Base-by-base conservation (phyloP, 2,888 invertebrate species). In the Ceraclea dissimilis region DNA sequence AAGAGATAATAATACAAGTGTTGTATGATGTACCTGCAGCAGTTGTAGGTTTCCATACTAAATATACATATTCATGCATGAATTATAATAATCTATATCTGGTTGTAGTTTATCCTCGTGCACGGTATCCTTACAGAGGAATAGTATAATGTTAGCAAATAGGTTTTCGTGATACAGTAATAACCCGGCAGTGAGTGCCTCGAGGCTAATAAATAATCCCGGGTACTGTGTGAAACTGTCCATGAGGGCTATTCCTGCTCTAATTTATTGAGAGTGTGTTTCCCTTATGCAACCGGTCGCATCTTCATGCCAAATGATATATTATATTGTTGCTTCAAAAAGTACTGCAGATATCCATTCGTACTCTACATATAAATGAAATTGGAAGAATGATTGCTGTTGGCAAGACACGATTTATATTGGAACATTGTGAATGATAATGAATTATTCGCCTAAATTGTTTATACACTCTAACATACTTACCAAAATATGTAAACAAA, bases 121-220 rank as follows among this genome's bases (percentile, higher is more conserved):
- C 39, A 39, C 19, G 46, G 46, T 43, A 13, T 43, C 43, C 43
- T 13, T 43, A 43, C 18, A 19, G 8, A n/a, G 49, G n/a, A 49
- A 51, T 26, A n/a, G n/a, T n/a, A n/a, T n/a, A 52, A 60, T 56
- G 61, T 59, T 59, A 61, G 61, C 61, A 59, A 61, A 61, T 61
- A 58, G 61, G 61, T 57, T 57, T 54, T 59, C 61, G 61, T 61
- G 61, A 61, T 59, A 52, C 49, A 39, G 61, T 59, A 61, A 61
- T 61, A 59, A 49, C 54, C 56, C 54, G 43, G 52, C 47, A 56
- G 57, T 56, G 52, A 58, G 56, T 50, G 60, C 57, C 59, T 52
- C 57, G 49, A 54, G 54, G 33, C 51, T 52, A 56, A 59, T 61
- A 61, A 61, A 61, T 61, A 55, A 56, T 43, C 39, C 44, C 46